These are phyloP conservation scores for Axis porcinus DNA, from an alignment of 2,113 vertebrate species.

Conservation along the genomic window DNA sequence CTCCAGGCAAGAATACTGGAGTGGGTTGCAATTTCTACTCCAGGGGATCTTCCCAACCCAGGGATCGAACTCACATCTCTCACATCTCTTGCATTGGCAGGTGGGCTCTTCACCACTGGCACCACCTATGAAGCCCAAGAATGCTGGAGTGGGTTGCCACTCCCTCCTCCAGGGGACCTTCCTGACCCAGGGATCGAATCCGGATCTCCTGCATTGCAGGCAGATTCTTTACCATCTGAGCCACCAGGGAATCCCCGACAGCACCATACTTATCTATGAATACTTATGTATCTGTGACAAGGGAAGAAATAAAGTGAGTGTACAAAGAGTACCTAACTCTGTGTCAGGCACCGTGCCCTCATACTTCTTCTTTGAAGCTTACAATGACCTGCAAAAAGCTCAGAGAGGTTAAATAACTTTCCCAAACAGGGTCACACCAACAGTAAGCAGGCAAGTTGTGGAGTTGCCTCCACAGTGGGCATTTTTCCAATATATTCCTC, in stretches of 20 bases:
- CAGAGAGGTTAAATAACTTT: background rate
- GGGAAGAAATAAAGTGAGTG: background rate
- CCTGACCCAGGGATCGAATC: background rate
- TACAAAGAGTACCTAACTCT: background rate
- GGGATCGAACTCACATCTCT: background rate
- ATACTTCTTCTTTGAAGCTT: background rate
- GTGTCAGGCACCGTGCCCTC: background rate
- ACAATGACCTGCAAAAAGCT: background rate
- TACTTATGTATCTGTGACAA: background rate
- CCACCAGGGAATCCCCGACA: background rate
- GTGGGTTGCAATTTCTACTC: background rate
- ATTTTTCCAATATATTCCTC: background rate
- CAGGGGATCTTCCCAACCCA: background rate
- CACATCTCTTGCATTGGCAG: background rate
- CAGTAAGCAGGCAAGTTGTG: background rate
- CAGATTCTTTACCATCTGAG: background rate
- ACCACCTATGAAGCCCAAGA: background rate
- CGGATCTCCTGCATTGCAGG: fast-evolving
- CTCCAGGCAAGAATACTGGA: background rate
- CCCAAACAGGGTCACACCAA: background rate
- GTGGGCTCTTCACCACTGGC: background rate
- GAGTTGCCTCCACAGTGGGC: background rate
- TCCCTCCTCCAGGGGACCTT: background rate
- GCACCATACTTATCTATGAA: background rate
- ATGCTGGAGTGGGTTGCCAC: background rate